phyloP scores from a whole-genome alignment of 2,797 vertebrate genomes.

The Myotis daubentonii region DNA sequence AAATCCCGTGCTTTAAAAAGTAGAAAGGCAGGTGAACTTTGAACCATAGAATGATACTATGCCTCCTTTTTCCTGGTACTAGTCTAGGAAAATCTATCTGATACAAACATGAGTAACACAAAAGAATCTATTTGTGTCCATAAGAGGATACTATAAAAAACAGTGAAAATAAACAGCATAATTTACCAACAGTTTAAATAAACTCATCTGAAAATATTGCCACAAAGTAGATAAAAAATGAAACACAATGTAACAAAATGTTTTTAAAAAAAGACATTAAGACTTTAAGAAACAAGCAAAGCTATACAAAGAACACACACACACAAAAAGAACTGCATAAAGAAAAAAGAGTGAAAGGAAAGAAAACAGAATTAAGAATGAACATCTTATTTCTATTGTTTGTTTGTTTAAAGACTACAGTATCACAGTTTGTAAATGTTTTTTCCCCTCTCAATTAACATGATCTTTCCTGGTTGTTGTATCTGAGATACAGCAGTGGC shows the following conservation, averaged over 20 bases:
- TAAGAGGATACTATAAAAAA: not conserved
- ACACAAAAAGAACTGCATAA: not conserved
- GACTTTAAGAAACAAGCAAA: conserved; percentile 24
- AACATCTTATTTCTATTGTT: not conserved
- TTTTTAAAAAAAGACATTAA: not conserved
- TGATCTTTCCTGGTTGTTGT: not conserved
- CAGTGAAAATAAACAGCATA: not conserved
- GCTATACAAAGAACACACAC: not conserved
- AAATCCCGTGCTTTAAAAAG: not conserved
- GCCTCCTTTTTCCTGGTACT: not conserved
- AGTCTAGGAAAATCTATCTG: conserved; percentile 4
- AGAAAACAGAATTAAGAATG: not conserved
- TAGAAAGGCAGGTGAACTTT: not conserved
- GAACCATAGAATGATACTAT: not conserved
- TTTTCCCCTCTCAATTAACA: not conserved
- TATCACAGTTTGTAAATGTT: not conserved
- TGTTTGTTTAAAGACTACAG: not conserved
- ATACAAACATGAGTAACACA: not conserved
- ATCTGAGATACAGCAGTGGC: not conserved
- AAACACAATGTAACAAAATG: not conserved
- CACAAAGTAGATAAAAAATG: not conserved
- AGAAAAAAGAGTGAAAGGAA: not conserved
- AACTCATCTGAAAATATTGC: not conserved
- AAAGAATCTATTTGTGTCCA: not conserved
- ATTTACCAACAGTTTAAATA: conserved; percentile 12